Percentiles rank a stretch among this genome's conserved stretches.
Conservation (phyloP, 2,113 vertebrate genomes). For the Lepidothrix coronata region DNA sequence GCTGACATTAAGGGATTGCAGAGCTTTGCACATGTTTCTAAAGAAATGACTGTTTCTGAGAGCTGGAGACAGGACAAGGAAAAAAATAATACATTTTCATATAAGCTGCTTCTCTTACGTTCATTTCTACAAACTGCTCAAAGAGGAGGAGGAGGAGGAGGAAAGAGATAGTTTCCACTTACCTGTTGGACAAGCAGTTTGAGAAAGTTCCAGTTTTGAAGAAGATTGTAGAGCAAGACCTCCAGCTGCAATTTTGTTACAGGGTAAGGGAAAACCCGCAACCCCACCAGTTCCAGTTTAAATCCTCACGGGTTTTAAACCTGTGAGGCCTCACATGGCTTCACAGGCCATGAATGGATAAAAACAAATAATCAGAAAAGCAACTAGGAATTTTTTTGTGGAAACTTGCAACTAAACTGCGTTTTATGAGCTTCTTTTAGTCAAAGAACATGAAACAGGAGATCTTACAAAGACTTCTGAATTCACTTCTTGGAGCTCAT, state of each 20-base stretch:
- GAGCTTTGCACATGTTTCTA: neutral
- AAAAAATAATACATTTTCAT: neutral
- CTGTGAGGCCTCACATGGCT: too few species aligned
- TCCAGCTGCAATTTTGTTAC: neutral
- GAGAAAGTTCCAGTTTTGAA: neutral
- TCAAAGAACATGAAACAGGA: neutral
- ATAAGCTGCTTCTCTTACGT: neutral
- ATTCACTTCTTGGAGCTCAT: neutral
- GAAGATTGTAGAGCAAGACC: neutral
- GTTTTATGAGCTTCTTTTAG: neutral
- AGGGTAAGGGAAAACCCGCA: accelerated
- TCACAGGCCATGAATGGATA: neutral
- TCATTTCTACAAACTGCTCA: neutral
- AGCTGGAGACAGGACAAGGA: neutral
- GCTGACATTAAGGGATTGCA: neutral
- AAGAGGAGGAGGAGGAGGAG: neutral
- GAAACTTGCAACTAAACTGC: neutral
- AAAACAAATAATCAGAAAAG: neutral
- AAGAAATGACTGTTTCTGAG: neutral
- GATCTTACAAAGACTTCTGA: neutral
- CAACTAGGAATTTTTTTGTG: neutral
- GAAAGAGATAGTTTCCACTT: neutral
- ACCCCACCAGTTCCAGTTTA: neutral
- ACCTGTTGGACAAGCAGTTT: neutral
- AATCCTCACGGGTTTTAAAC: neutral